Evolutionary conservation across 30 jellyfish, hydroid and myxozoan species (phyloP), one percentile per base, ranked within the genome.

Genomic region (Sanderia malayensis): DNA sequence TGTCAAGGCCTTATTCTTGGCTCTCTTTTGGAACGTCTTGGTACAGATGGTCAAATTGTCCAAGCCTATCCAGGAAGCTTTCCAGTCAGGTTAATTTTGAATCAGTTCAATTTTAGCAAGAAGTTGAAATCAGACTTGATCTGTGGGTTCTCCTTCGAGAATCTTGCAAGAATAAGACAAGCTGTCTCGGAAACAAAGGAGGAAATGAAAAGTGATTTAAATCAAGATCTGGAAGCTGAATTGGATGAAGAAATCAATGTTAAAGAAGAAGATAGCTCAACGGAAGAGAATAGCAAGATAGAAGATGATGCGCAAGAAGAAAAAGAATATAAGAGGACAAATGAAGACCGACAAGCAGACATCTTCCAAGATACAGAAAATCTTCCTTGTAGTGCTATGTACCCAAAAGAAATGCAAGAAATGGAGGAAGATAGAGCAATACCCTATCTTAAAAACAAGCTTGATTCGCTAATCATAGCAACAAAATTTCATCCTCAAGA

Each of bases 21-120:
- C 44, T 81, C 97, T 1, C 11, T 89, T 46, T 59, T 89, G 46
- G 97, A 89, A 62, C 85, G 97, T n/a, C 61, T 89, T n/a, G 97
- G 97, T 8, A 46, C 45, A 8, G 45, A 61, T 10, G 97, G 97
- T 19, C 63, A 45, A 8, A 44, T 83, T 22, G 81, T 89, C 21
- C 97, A 89, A 45, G 73, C 80, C 23, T 83, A 67, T 57, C 90
- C 66, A 44, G 95, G 95, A 8, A 55, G 74, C 53, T 75, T 53
- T 62, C 95, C 97, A 34, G 97, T 89, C 13, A 88, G 97, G 18
- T 60, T 78, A 4, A 63, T 82, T 24, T 61, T 89, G 44, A 82
- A 89, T 44, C 95, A 82, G 63, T 89, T 81, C 41, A 83, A 82
- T 67, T 89, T 67, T 44, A 11, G 52, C 8, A 76, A 59, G 57